Conservation (phyloP, 1,140 invertebrate genomes). For the Heterodera schachtii region DNA sequence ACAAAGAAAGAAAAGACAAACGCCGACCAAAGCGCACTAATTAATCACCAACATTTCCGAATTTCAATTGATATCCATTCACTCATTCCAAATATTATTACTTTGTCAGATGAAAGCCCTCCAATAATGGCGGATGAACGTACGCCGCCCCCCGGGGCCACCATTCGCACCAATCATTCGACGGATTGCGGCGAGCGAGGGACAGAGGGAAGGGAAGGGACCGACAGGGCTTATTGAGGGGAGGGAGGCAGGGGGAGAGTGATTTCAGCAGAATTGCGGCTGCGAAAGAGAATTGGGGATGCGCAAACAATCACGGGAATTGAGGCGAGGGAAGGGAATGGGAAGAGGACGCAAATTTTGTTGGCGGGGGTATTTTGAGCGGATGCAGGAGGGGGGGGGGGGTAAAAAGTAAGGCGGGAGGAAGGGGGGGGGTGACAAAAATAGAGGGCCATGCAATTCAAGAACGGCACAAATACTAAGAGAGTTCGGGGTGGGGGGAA, state of each 20-base stretch:
- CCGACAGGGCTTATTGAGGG: background rate
- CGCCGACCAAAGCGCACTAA: too few species aligned
- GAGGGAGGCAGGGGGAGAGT: background rate
- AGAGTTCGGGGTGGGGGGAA: too few species aligned
- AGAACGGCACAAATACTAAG: too few species aligned
- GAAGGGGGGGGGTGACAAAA: background rate
- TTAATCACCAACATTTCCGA: background rate
- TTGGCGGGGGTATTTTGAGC: background rate
- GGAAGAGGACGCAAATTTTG: background rate
- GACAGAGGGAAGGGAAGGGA: too few species aligned
- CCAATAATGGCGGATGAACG: slow-evolving; percentile 1
- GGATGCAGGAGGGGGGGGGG: background rate
- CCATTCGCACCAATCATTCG: background rate
- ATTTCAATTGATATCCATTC: background rate
- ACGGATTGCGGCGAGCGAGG: background rate
- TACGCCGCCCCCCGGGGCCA: background rate
- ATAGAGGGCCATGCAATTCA: too few species aligned
- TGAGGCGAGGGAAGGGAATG: background rate
- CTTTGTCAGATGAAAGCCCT: slow-evolving; percentile 5
- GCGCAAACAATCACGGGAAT: slow-evolving; percentile 5
- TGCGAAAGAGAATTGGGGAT: slow-evolving; percentile 2
- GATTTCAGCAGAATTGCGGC: slow-evolving; percentile 1
- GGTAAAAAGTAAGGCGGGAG: background rate
- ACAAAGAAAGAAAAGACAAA: too few species aligned
- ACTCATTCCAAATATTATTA: background rate